Evolutionary conservation across 1,140 invertebrate genomes (phyloP).

Genomic region (Helicoverpa zea): DNA sequence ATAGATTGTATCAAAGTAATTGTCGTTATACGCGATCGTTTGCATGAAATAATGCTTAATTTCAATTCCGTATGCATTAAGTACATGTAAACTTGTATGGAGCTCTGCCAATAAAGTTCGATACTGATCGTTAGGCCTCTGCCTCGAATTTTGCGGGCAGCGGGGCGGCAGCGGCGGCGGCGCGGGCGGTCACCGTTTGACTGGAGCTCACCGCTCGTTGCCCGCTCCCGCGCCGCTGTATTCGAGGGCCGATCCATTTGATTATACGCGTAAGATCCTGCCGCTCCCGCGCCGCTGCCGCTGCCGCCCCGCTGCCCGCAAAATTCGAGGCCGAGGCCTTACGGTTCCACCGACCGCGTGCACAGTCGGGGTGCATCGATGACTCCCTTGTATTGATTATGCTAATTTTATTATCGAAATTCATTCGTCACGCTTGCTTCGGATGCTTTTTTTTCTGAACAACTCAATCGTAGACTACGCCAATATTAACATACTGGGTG

Average conservation of each 20-base stretch:
- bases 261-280: no score
- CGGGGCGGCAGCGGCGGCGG: no score
- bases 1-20: slow-evolving; percentile 78
- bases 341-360: slow-evolving; percentile 52
- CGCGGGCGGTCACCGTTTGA: no score
- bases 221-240: no score
- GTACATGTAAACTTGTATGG: slow-evolving; percentile 76
- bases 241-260: no score
- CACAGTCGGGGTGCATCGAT: slow-evolving; percentile 72
- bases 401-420: slow-evolving; percentile 83
- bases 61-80: slow-evolving; percentile 78
- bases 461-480: slow-evolving; percentile 45
- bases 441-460: slow-evolving; percentile 55
- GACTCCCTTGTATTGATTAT: slow-evolving; percentile 80
- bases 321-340: no score
- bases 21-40: slow-evolving; percentile 71
- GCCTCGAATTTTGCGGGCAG: no score
- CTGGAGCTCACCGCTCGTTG: no score
- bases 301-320: no score
- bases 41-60: slow-evolving; percentile 83
- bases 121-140: slow-evolving; percentile 71
- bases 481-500: slow-evolving; percentile 40
- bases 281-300: no score
- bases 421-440: slow-evolving; percentile 68
- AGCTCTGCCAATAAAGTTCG: slow-evolving; percentile 77